Evolutionary conservation across 1,140 invertebrate species (phyloP).

Genomic region (Bombus pyrosoma): DNA sequence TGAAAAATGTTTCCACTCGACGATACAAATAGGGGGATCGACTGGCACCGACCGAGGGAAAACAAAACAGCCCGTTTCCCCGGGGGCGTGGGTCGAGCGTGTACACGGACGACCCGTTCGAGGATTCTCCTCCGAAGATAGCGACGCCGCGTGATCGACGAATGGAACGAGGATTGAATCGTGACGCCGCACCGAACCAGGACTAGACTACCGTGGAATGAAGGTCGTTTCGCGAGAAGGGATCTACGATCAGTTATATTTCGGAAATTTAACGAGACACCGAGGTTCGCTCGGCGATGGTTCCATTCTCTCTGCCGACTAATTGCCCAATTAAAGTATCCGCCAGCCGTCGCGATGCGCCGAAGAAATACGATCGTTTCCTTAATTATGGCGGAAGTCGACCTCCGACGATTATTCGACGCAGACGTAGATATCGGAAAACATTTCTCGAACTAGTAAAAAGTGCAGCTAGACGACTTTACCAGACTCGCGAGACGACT

Average conservation of each 20-base stretch:
- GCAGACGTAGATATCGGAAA: background rate
- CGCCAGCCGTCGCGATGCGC: constrained; percentile 14
- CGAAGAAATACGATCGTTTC: constrained; percentile 42
- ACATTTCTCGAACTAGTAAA: background rate
- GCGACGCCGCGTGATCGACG: background rate
- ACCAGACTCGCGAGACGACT: background rate
- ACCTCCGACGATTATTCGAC: background rate
- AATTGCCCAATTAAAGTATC: constrained; percentile 50
- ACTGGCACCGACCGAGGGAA: constrained; percentile 65
- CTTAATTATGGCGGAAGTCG: constrained; percentile 26
- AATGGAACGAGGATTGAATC: background rate
- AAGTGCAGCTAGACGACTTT: background rate
- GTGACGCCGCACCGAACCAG: too few relatives aligned
- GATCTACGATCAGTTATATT: constrained; percentile 35
- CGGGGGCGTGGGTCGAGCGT: constrained; percentile 7
- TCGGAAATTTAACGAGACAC: constrained; percentile 34
- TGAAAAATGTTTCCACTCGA: constrained; percentile 73
- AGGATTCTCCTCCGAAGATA: background rate
- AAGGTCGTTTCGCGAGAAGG: constrained; percentile 20
- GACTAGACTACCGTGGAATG: background rate
- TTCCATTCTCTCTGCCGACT: constrained; percentile 8
- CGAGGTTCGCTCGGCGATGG: background rate
- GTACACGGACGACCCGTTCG: background rate
- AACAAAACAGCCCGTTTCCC: constrained; percentile 66
- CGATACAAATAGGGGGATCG: constrained; percentile 74